These are phyloP conservation scores for Mus minutoides DNA, from an alignment of 2,797 vertebrate species.

Conservation along the genomic window DNA sequence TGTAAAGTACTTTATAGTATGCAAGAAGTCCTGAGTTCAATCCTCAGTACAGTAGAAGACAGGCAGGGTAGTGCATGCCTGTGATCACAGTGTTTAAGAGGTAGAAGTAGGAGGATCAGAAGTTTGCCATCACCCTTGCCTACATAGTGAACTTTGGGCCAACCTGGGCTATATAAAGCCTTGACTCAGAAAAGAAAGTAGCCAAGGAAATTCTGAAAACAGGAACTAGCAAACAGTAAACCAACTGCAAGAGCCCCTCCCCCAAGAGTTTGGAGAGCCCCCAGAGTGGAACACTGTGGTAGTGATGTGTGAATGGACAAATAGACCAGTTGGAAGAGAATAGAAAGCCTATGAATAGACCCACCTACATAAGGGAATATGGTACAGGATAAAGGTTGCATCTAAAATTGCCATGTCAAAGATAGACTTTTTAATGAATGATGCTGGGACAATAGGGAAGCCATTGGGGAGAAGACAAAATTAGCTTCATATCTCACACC, in stretches of 20 bases:
- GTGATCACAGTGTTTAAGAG: not conserved
- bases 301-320: not conserved
- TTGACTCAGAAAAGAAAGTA: not conserved
- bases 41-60: not conserved
- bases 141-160: not conserved
- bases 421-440: conserved; percentile 40
- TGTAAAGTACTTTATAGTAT: not conserved
- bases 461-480: conserved; percentile 46
- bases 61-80: not conserved
- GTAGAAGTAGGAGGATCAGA: not conserved
- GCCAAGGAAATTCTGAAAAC: conserved; percentile 17
- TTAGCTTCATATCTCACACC: conserved; percentile 23
- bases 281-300: not conserved
- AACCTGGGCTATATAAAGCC: not conserved
- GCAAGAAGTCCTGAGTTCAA: not conserved
- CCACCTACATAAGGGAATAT: not conserved
- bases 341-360: conserved; percentile 25
- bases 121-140: not conserved
- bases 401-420: conserved; percentile 59
- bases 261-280: no score
- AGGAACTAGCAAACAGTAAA: not conserved
- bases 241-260: not conserved
- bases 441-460: not conserved
- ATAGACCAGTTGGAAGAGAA: not conserved
- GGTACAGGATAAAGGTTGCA: conserved; percentile 5